Evolutionary conservation across 2,888 invertebrate genomes (phyloP).

Genomic region (Drosophila macrospina): DNA sequence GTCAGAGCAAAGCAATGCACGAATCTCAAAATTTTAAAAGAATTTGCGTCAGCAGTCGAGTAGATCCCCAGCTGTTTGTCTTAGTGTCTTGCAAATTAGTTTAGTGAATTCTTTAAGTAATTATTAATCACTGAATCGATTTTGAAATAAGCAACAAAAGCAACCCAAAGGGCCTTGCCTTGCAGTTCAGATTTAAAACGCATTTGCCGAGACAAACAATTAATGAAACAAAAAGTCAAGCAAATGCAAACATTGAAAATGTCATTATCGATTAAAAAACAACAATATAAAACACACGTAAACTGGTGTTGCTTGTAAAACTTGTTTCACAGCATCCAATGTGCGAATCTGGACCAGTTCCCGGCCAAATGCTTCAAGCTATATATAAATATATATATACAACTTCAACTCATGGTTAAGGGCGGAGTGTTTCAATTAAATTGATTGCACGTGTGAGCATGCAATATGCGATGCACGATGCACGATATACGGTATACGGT

Average conservation of each 20-base stretch:
- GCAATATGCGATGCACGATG: conserved; percentile 12
- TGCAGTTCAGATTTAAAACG: conserved; percentile 1
- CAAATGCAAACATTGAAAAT: conserved; percentile 5
- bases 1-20: background rate
- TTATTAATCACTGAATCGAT: background rate
- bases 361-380: conserved; percentile 1
- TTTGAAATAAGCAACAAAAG: background rate
- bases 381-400: background rate
- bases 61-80: background rate
- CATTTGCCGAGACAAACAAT: conserved; percentile 6
- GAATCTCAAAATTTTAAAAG: background rate
- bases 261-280: conserved; percentile 36
- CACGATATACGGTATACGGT: conserved; percentile 7
- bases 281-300: conserved; percentile 30
- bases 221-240: conserved; percentile 9
- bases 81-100: background rate
- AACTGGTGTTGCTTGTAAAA: conserved; percentile 62
- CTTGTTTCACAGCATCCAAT: conserved; percentile 46
- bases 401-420: background rate
- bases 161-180: background rate
- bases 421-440: conserved; percentile 5
- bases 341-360: conserved; percentile 40
- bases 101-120: background rate
- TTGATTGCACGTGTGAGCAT: conserved; percentile 42
- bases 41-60: conserved; percentile 13